Evolutionary conservation across 2,888 invertebrate species (phyloP).

Genomic region (Poecilus cupreus): DNA sequence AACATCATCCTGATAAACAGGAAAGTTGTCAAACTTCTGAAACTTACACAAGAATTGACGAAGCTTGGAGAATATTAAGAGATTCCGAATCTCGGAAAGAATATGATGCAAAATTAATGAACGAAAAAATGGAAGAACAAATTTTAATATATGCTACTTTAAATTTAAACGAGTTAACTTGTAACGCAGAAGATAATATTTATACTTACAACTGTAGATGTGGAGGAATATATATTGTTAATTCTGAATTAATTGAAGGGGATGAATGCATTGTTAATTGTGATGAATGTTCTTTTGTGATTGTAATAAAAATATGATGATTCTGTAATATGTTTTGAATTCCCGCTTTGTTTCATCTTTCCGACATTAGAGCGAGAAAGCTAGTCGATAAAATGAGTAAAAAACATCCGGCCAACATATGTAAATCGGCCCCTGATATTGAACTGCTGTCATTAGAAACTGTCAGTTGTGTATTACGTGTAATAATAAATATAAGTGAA

Average conservation of each 20-base stretch:
- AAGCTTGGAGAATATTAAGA: slow-evolving; percentile 83
- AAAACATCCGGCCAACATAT: slow-evolving; percentile 59
- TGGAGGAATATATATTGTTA: slow-evolving; percentile 78
- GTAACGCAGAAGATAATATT: slow-evolving; percentile 68
- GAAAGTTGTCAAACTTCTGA: slow-evolving; percentile 66
- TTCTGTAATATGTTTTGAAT: slow-evolving; percentile 57
- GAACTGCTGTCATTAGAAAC: slow-evolving; percentile 54
- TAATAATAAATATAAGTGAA: slow-evolving; percentile 54
- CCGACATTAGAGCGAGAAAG: slow-evolving; percentile 1
- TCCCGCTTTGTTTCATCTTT: slow-evolving; percentile 41
- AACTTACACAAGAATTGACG: slow-evolving; percentile 76
- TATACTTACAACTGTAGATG: slow-evolving; percentile 81
- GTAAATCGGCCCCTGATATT: slow-evolving; percentile 58
- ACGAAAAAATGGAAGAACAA: slow-evolving; percentile 76
- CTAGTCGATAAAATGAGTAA: neutral
- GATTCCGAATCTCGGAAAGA: slow-evolving; percentile 77
- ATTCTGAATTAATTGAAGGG: slow-evolving; percentile 69
- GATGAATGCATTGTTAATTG: slow-evolving; percentile 78
- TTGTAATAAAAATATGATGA: slow-evolving; percentile 72
- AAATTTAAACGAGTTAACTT: slow-evolving; percentile 73
- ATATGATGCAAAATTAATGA: slow-evolving; percentile 79
- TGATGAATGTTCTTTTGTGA: slow-evolving; percentile 84
- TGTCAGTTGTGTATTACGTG: slow-evolving; percentile 40
- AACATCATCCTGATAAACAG: slow-evolving; percentile 79
- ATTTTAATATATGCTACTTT: slow-evolving; percentile 78